Base-by-base conservation (phyloP, 1,140 invertebrate genomes). In the Phenacoccus solenopsis region DNA sequence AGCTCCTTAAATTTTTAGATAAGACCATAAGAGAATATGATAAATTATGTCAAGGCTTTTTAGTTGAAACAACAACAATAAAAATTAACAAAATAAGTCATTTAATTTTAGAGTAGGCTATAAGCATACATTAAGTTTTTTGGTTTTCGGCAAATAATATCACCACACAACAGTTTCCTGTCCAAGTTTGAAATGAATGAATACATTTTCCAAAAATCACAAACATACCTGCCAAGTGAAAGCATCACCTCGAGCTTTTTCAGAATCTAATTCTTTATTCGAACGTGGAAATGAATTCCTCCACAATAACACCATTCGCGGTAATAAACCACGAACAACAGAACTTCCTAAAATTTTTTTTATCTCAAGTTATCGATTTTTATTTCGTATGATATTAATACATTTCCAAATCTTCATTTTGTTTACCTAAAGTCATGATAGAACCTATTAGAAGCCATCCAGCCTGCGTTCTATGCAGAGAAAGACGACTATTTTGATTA, bases 381-480 rank as follows among this genome's bases (percentile, higher is more conserved):
- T n/a, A n/a, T n/a, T n/a, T n/a, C n/a, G n/a, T n/a, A n/a, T n/a
- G n/a, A n/a, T n/a, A n/a, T n/a, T n/a, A n/a, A n/a, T n/a, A n/a
- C n/a, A 71, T 38, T 64, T 35, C 49, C 70, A 72, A 71, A 71
- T 71, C 28, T 70, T 73, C 68, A 25, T 70, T 72, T 67, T 28
- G 69, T 49, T 49, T 80, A 91, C 93, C 94, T 73, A 99, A 78
- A 16, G 94, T 97, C 88, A 98, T 96, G 24, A 99, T 91, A 70
- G 96, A 89, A 49, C 94, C 95, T 75, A 99, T 94, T 21, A 99
- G 80, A 21, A 98, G 84, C 98, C 98, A 99, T 16, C 96, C 97
- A 70, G 96, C 94, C 77, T 96, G 93, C 35, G 95, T 98, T 78
- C 95, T 85, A 77, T 95, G 93, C 59, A 97, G 83, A 12, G 96